phyloP scores from a whole-genome alignment of 2,888 invertebrate species.

The Leptothorax acervorum region DNA sequence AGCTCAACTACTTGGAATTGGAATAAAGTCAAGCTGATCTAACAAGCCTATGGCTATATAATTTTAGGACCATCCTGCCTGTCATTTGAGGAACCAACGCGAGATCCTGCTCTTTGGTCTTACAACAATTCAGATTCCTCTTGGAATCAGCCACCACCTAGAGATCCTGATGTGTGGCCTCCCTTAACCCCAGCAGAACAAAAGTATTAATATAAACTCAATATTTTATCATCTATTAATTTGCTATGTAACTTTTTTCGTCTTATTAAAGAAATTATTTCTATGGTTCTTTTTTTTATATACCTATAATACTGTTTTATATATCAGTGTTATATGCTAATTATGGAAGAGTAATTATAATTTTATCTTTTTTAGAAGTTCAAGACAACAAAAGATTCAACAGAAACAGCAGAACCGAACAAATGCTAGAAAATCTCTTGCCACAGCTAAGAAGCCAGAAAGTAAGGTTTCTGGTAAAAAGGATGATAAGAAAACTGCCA shows the following conservation, averaged over 20 bases:
- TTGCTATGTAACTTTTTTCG: not conserved
- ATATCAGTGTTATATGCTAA: not conserved
- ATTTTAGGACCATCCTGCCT: constrained; percentile 82
- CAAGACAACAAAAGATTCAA: constrained; percentile 82
- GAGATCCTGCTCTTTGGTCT: constrained; percentile 94
- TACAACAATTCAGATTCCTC: constrained; percentile 87
- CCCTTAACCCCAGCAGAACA: constrained; percentile 93
- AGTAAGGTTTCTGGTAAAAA: constrained; percentile 83
- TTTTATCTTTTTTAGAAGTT: constrained; percentile 74
- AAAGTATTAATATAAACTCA: constrained; percentile 86
- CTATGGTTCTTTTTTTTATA: not conserved
- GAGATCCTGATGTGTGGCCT: constrained; percentile 96
- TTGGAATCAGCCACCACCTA: constrained; percentile 86
- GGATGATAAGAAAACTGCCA: constrained; percentile 85
- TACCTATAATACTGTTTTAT: not conserved
- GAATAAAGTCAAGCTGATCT: not conserved
- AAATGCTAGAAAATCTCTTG: constrained; percentile 81
- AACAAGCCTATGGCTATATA: not conserved
- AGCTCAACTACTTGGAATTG: not conserved
- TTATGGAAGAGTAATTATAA: not conserved
- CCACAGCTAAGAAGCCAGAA: constrained; percentile 82
- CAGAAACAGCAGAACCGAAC: constrained; percentile 81
- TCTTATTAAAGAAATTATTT: not conserved
- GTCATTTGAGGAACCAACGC: constrained; percentile 88
- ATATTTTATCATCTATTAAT: not conserved